Evolutionary conservation across 1,140 invertebrate genomes (phyloP).

Genomic region (Popillia japonica): DNA sequence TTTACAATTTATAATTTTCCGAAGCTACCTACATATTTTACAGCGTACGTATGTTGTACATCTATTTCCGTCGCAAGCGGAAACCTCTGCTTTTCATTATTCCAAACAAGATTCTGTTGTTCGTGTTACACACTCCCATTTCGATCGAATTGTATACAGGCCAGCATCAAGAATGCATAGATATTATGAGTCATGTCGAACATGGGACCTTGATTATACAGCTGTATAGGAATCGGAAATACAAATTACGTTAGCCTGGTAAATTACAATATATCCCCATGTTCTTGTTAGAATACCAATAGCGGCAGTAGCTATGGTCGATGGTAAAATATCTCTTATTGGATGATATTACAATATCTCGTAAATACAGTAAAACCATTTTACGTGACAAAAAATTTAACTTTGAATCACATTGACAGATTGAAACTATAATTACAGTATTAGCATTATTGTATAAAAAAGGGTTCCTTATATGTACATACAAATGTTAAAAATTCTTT

Average conservation of each 20-base stretch:
- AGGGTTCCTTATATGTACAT: too few species aligned
- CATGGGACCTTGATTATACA: neutral
- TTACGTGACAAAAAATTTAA: too few species aligned
- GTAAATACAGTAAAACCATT: too few species aligned
- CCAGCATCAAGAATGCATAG: neutral
- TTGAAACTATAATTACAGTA: neutral
- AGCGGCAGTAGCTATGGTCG: neutral
- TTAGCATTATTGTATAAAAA: too few species aligned
- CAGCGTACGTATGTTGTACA: neutral
- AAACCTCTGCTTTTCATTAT: slow-evolving; percentile 32
- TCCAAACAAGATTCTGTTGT: slow-evolving; percentile 5
- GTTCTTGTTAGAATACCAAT: neutral
- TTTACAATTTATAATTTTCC: neutral
- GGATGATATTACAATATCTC: too few species aligned
- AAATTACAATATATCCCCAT: neutral
- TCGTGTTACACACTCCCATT: neutral
- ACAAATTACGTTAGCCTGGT: neutral
- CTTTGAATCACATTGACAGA: neutral
- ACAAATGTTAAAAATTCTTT: too few species aligned
- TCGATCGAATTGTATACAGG: neutral
- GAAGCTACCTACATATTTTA: neutral
- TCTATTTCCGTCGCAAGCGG: slow-evolving; percentile 9
- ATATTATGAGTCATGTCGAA: neutral
- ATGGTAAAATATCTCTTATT: neutral
- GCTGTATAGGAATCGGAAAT: neutral